Evolutionary conservation across 2,113 vertebrate genomes (phyloP).

Genomic region (Solea senegalensis): DNA sequence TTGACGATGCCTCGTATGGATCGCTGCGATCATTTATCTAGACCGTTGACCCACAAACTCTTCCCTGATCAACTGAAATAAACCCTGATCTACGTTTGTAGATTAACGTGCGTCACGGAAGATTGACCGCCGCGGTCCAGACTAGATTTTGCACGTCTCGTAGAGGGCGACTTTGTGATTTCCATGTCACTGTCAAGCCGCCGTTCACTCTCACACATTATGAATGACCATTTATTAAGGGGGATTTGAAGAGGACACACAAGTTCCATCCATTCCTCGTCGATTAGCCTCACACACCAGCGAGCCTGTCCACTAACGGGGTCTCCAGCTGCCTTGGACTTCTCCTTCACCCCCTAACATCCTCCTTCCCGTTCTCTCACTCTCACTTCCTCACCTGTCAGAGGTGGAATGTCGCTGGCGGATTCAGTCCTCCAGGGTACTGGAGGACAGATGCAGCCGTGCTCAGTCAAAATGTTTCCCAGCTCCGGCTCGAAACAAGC

Average conservation of each 20-base stretch:
- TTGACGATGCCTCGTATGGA: neutral
- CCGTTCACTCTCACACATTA: neutral
- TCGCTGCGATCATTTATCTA: conserved; percentile 3
- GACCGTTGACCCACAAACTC: conserved; percentile 1
- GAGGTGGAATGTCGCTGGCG: conserved; percentile 82
- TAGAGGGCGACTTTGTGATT: neutral
- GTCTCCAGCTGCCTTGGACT: conserved; percentile 75
- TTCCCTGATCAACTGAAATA: neutral
- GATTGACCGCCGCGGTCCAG: too few species aligned
- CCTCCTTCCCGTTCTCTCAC: conserved; percentile 78
- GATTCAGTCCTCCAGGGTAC: conserved; percentile 62
- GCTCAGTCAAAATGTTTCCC: conserved; percentile 69
- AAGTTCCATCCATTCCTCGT: conserved; percentile 48
- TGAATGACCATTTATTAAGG: conserved; percentile 15
- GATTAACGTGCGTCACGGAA: too few species aligned
- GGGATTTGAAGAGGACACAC: conserved; percentile 21
- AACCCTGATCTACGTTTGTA: neutral
- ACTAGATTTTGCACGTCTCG: too few species aligned
- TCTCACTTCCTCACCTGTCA: conserved; percentile 83
- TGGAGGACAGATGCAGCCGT: conserved; percentile 69
- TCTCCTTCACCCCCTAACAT: conserved; percentile 64
- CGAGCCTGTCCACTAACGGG: conserved; percentile 64
- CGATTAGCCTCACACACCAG: conserved; percentile 59
- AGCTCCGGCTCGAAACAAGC: conserved; percentile 63
- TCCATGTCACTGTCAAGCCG: conserved; percentile 6